Conservation (phyloP, 2,113 vertebrate genomes). For the Notothenia coriiceps region DNA sequence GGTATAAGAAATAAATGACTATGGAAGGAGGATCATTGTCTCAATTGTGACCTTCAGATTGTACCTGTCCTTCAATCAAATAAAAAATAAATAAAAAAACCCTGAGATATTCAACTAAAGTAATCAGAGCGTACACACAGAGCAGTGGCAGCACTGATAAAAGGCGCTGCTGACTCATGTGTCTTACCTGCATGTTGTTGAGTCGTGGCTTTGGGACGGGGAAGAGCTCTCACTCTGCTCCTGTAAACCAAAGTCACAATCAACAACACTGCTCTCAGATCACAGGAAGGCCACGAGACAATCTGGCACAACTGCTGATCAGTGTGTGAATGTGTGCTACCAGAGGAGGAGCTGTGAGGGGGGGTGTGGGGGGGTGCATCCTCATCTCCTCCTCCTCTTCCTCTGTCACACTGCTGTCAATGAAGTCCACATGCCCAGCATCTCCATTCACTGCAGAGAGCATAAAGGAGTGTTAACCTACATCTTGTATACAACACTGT, state of each 20-base stretch:
- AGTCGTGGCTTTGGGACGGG: slow-evolving; percentile 61
- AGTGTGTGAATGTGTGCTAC: slow-evolving; percentile 49
- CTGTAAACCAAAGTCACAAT: slow-evolving; percentile 57
- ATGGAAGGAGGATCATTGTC: too few relatives aligned
- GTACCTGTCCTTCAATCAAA: too few relatives aligned
- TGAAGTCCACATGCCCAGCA: slow-evolving; percentile 86
- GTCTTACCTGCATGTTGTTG: slow-evolving; percentile 65
- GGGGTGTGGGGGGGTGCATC: slow-evolving; percentile 27
- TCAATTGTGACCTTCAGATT: too few relatives aligned
- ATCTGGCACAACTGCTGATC: neutral
- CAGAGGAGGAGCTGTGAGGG: slow-evolving; percentile 46
- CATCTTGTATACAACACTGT: neutral
- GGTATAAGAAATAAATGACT: too few relatives aligned
- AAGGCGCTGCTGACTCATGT: too few relatives aligned
- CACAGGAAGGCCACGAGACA: neutral
- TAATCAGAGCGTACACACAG: too few relatives aligned
- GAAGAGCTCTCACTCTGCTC: slow-evolving; percentile 62
- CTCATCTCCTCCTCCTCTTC: slow-evolving; percentile 68
- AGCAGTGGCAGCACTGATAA: too few relatives aligned
- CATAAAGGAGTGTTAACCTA: too few relatives aligned
- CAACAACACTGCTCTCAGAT: neutral
- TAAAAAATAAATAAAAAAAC: too few relatives aligned
- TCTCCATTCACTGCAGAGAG: slow-evolving; percentile 82
- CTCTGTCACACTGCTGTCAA: slow-evolving; percentile 83
- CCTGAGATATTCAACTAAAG: too few relatives aligned